Evolutionary conservation across 92 coral and sea anemone species (phyloP).

Genomic region (Desmophyllum pertusum): DNA sequence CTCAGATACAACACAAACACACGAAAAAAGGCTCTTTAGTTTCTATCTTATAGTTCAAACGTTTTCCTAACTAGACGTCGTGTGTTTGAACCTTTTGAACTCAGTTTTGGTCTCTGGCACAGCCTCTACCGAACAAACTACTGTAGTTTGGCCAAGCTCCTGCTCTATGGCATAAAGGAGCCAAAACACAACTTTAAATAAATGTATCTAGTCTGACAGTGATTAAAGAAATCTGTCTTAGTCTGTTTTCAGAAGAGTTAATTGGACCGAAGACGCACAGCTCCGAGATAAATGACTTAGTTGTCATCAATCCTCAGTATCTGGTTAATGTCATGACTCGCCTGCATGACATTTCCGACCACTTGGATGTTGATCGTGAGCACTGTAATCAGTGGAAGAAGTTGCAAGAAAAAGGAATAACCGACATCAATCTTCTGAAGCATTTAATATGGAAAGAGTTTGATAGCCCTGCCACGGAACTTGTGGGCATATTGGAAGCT

Average conservation of each 20-base stretch:
- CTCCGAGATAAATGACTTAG: conserved; percentile 35
- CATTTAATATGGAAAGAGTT: conserved; percentile 56
- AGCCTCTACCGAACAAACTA: too few relatives aligned
- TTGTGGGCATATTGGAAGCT: conserved; percentile 62
- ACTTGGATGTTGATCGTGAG: conserved; percentile 45
- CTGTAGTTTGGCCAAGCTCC: too few relatives aligned
- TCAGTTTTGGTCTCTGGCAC: too few relatives aligned
- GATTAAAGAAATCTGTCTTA: neutral
- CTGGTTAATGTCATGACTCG: conserved; percentile 79
- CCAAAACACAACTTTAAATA: neutral
- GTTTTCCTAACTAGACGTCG: too few relatives aligned
- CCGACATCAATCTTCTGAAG: conserved; percentile 40
- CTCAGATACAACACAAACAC: too few relatives aligned
- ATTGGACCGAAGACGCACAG: conserved; percentile 32
- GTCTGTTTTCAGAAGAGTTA: conserved; percentile 46
- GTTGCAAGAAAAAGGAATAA: conserved; percentile 50
- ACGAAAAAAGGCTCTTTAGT: too few relatives aligned
- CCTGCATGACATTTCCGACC: conserved; percentile 57
- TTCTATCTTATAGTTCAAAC: too few relatives aligned
- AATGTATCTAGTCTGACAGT: neutral
- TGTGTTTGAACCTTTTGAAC: too few relatives aligned
- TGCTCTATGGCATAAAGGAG: too few relatives aligned
- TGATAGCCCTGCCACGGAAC: conserved; percentile 45
- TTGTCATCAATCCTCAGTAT: conserved; percentile 69
- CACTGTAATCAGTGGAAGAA: conserved; percentile 36